Evolutionary conservation across 2,888 invertebrate species (phyloP).

Genomic region (Thalpophila matura): DNA sequence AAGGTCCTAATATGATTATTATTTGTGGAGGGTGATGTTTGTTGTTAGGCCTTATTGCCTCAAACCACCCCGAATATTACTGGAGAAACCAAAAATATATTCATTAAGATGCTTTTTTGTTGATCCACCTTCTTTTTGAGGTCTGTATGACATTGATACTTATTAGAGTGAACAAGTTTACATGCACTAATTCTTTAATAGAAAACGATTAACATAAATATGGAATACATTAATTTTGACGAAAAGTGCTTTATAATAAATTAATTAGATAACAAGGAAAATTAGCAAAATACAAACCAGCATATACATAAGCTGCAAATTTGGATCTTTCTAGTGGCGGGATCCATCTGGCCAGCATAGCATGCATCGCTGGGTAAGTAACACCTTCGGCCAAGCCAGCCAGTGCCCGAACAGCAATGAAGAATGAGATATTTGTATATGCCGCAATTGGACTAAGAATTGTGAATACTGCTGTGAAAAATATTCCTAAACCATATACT

Average conservation of each 20-base stretch:
- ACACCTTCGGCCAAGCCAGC: conserved; percentile 97
- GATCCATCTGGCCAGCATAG: conserved; percentile 97
- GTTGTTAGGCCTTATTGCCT: too few relatives aligned
- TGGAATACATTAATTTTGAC: not conserved
- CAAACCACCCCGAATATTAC: not conserved
- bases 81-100: not conserved
- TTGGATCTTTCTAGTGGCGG: conserved; percentile 97
- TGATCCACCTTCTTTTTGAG: not conserved
- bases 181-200: conserved; percentile 31
- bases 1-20: too few relatives aligned
- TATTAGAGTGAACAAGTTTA: conserved; percentile 24
- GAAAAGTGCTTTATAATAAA: not conserved
- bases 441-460: conserved; percentile 96
- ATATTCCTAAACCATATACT: conserved; percentile 95
- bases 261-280: conserved; percentile 7
- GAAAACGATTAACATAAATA: conserved; percentile 35
- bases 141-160: conserved; percentile 23
- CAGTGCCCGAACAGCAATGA: conserved; percentile 94
- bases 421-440: conserved; percentile 91
- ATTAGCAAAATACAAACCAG: conserved; percentile 87
- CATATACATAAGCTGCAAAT: conserved; percentile 96
- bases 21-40: too few relatives aligned
- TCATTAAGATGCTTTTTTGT: not conserved
- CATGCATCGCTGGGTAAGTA: conserved; percentile 98
- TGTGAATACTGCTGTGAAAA: conserved; percentile 95